These are phyloP conservation scores for Sussaba pulchella DNA, from an alignment of 2,888 invertebrate species.

Conservation along the genomic window DNA sequence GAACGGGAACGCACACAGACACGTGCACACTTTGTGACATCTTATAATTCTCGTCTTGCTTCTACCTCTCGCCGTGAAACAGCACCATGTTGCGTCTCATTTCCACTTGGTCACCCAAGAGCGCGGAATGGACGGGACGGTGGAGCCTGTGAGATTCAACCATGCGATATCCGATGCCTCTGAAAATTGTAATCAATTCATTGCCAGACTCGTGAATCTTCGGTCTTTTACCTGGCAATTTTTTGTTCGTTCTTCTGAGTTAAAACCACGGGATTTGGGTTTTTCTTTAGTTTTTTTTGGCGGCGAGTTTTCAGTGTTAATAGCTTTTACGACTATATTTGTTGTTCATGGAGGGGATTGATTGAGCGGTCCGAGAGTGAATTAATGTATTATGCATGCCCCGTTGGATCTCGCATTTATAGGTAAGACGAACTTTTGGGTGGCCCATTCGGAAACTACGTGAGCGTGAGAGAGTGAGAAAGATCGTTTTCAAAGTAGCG, in stretches of 20 bases:
- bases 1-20: not conserved
- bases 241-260: slow-evolving; percentile 18
- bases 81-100: slow-evolving; percentile 28
- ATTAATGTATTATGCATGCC: slow-evolving; percentile 62
- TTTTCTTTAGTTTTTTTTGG: not conserved
- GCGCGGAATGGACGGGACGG: slow-evolving; percentile 39
- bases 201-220: slow-evolving; percentile 56
- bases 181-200: slow-evolving; percentile 44
- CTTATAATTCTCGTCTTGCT: slow-evolving; percentile 58
- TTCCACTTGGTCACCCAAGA: slow-evolving; percentile 56
- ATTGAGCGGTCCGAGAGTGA: slow-evolving; percentile 41
- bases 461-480: slow-evolving; percentile 47
- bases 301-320: slow-evolving; percentile 32
- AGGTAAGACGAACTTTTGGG: slow-evolving; percentile 64
- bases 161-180: slow-evolving; percentile 45
- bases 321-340: slow-evolving; percentile 34
- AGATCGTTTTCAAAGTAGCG: slow-evolving; percentile 62
- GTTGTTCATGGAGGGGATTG: slow-evolving; percentile 35
- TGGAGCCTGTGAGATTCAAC: slow-evolving; percentile 47
- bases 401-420: slow-evolving; percentile 60
- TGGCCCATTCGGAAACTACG: slow-evolving; percentile 56
- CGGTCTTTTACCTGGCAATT: slow-evolving; percentile 1
- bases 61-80: slow-evolving; percentile 34
- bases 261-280: slow-evolving; percentile 30
- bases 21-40: slow-evolving; percentile 24